Conservation (phyloP, 92 coral and sea anemone genomes). For the Phenganax subtilis region DNA sequence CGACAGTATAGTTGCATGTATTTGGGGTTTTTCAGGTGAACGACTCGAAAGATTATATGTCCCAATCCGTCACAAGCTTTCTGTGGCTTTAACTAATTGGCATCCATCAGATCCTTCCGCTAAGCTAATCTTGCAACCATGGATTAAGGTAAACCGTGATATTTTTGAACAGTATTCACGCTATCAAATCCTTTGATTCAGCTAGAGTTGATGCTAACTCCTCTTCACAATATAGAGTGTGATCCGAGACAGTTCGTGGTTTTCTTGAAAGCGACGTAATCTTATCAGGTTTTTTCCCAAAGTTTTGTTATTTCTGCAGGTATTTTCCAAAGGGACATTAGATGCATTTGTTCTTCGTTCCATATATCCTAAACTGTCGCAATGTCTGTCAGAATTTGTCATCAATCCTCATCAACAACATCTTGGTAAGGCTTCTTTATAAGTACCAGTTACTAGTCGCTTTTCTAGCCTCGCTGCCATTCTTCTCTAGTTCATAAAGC, state of each 20-base stretch:
- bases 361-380: conserved; percentile 82
- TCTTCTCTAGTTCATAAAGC: neutral
- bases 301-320: conserved; percentile 48
- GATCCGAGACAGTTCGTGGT: neutral
- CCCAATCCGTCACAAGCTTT: conserved; percentile 85
- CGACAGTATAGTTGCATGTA: too few relatives aligned
- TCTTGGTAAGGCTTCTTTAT: conserved; percentile 55
- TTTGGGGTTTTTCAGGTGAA: conserved; percentile 47
- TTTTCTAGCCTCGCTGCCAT: neutral
- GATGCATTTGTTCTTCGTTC: conserved; percentile 98
- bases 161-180: neutral
- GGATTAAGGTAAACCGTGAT: conserved; percentile 66
- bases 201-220: neutral
- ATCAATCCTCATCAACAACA: conserved; percentile 99
- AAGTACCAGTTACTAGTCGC: neutral
- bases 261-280: neutral
- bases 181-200: neutral
- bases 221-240: neutral
- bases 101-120: conserved; percentile 99
- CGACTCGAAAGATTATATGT: conserved; percentile 78
- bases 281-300: neutral
- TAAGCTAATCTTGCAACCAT: conserved; percentile 90
- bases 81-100: conserved; percentile 95
- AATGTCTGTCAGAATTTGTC: conserved; percentile 82
- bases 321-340: conserved; percentile 91